A percentile compares a stretch with the other conserved stretches of the same genome.
phyloP scores from a whole-genome alignment of 2,888 invertebrate species.

The Nycteola revayana region DNA sequence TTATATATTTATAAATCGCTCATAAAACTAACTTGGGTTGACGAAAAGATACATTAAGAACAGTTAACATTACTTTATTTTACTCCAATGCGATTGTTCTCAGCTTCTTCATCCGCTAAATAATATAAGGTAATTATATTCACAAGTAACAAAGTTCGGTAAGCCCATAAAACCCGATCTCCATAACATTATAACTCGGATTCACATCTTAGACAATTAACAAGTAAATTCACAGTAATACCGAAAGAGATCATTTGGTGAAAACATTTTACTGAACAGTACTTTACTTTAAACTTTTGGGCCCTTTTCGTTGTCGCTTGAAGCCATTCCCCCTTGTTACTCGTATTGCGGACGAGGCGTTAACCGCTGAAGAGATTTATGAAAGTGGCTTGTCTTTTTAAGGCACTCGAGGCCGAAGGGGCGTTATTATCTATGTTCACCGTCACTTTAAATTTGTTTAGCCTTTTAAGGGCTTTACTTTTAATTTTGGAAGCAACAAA shows the following conservation, averaged over 20 bases:
- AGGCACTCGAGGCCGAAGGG: conserved; percentile 55
- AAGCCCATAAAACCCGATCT: conserved; percentile 28
- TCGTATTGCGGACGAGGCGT: conserved; percentile 63
- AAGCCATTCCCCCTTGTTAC: conserved; percentile 59
- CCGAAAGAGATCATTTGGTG: conserved; percentile 57
- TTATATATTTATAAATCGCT: no score
- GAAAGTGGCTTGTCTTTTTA: conserved; percentile 66
- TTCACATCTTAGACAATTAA: conserved; percentile 48
- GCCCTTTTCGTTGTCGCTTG: conserved; percentile 52
- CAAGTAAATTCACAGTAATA: conserved; percentile 54
- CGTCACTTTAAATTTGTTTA: conserved; percentile 53
- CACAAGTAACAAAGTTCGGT: conserved; percentile 24
- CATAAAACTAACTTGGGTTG: no score
- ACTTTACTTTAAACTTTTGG: conserved; percentile 67
- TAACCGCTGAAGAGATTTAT: conserved; percentile 69
- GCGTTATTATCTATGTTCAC: conserved; percentile 62
- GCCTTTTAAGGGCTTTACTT: conserved; percentile 46
- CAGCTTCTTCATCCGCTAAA: conserved; percentile 14
- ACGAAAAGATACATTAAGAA: no score
- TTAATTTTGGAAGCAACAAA: conserved; percentile 48
- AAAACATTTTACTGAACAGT: conserved; percentile 63
- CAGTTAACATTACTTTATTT: conserved; percentile 24
- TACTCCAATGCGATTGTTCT: conserved; percentile 16
- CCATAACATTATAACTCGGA: conserved; percentile 31
- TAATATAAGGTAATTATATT: conserved; percentile 34